Conservation (phyloP, 2,888 invertebrate species). For the Xanthorhoe designata region DNA sequence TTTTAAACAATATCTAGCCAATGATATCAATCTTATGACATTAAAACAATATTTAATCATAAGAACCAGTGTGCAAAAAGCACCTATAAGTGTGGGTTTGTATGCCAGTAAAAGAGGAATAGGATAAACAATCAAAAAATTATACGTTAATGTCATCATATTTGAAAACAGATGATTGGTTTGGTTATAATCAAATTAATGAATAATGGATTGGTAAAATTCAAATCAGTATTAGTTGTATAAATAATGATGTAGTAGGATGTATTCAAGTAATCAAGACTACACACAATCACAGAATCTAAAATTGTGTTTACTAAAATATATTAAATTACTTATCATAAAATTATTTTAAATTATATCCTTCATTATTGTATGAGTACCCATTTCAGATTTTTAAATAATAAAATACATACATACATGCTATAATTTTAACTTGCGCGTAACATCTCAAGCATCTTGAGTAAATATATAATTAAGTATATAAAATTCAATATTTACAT, state of each 20-base stretch:
- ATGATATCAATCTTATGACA: conserved; percentile 27
- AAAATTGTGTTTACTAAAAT: conserved; percentile 57
- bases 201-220: background rate
- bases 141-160: background rate
- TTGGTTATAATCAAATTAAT: background rate
- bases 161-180: background rate
- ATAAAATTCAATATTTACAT: conserved; percentile 73
- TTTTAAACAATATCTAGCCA: conserved; percentile 46
- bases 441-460: conserved; percentile 65
- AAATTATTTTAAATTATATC: conserved; percentile 50
- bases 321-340: conserved; percentile 69
- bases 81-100: conserved; percentile 51
- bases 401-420: conserved; percentile 48
- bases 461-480: conserved; percentile 49
- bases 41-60: conserved; percentile 41
- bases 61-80: conserved; percentile 52
- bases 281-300: conserved; percentile 32
- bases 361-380: conserved; percentile 54
- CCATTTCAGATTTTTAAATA: conserved; percentile 50
- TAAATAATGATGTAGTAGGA: background rate
- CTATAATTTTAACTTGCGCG: conserved; percentile 51
- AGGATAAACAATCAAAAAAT: background rate
- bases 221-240: background rate
- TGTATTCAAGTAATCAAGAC: conserved; percentile 15
- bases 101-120: conserved; percentile 16